Percentiles rank a stretch among this genome's conserved stretches.
Evolutionary conservation across 1,140 invertebrate species (phyloP).

Genomic region (Helicoverpa armigera): DNA sequence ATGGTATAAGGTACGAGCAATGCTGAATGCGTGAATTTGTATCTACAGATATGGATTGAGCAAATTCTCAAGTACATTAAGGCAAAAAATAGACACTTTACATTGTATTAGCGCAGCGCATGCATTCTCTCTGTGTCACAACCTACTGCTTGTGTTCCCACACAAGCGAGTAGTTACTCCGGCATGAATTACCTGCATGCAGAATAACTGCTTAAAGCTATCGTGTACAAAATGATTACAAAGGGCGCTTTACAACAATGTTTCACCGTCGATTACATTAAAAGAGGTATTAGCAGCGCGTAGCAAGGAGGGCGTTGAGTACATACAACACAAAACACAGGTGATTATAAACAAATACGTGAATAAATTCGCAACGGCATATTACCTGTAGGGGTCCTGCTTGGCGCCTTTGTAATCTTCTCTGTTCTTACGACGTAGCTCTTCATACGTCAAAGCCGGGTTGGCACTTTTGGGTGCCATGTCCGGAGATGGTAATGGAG

Average conservation of each 20-base stretch:
- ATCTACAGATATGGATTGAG: background rate
- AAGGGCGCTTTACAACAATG: background rate
- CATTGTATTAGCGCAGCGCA: conserved; percentile 29
- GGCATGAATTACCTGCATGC: conserved; percentile 28
- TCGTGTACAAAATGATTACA: background rate
- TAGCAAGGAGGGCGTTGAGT: no score
- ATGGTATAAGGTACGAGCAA: background rate
- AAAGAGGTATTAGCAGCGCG: no score
- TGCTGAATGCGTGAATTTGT: no score
- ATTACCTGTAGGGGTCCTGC: conserved; percentile 77
- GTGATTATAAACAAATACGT: no score
- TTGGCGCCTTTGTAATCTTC: conserved; percentile 64
- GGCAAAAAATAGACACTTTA: conserved; percentile 7
- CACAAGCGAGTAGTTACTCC: conserved; percentile 27
- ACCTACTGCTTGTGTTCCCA: conserved; percentile 15
- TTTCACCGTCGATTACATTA: no score
- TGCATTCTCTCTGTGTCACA: conserved; percentile 9
- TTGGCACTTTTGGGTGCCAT: conserved; percentile 9
- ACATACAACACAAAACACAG: no score
- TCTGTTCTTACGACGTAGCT: conserved; percentile 73
- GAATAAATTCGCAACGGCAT: background rate
- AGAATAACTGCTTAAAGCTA: conserved; percentile 17
- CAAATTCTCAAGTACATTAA: background rate
- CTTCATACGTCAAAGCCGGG: conserved; percentile 71
- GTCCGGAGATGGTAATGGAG: background rate